Conservation (phyloP, 1,140 invertebrate species). For the Lucilia sericata region DNA sequence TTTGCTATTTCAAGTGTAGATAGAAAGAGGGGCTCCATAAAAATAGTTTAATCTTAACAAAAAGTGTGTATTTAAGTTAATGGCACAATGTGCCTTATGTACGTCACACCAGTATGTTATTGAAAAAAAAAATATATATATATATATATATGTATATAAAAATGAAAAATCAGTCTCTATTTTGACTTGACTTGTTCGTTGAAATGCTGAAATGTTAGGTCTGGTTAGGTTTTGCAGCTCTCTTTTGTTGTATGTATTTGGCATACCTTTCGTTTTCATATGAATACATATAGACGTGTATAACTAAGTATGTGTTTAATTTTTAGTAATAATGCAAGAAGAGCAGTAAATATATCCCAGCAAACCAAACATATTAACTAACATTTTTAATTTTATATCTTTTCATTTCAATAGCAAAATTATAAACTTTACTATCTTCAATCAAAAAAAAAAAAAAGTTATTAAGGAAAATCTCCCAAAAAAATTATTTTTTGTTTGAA, state of each 20-base stretch:
- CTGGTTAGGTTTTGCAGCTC: conserved; percentile 40
- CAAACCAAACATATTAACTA: not conserved
- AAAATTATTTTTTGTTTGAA: no score
- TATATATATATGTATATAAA: no score
- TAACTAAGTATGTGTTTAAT: no score
- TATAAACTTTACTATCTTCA: no score
- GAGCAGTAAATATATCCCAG: not conserved
- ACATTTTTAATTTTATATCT: no score
- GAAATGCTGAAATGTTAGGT: conserved; percentile 28
- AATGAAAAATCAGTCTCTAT: not conserved
- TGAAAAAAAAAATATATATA: not conserved
- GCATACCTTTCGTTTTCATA: conserved; percentile 15
- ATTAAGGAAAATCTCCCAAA: no score
- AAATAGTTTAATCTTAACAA: no score
- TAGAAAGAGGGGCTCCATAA: no score
- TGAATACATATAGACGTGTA: not conserved
- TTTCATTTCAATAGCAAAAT: no score
- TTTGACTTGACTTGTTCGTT: not conserved
- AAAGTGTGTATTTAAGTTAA: not conserved
- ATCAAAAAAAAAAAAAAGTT: no score
- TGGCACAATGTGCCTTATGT: not conserved
- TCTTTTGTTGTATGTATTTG: conserved; percentile 36
- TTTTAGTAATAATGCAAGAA: not conserved
- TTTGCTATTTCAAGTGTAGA: no score
- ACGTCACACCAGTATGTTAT: not conserved